Evolutionary conservation across 2,888 invertebrate genomes (phyloP), one percentile per base, ranked within the genome.

Genomic region (Phragmatobia fuliginosa): DNA sequence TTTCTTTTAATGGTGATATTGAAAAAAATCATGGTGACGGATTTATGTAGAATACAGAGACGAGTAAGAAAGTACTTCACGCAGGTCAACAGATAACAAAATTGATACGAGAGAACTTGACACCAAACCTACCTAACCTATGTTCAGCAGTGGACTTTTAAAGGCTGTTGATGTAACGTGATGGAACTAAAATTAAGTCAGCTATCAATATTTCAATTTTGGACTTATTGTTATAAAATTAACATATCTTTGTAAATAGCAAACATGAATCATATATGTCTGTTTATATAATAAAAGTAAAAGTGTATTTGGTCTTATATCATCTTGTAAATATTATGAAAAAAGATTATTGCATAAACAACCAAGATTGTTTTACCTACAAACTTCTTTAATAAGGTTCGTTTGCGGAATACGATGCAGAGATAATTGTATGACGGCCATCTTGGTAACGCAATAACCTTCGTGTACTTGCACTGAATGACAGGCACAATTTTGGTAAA

Each of bases 401-500:
- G 67, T 62, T 38, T 56, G 56, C 45, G 45, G 58, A 62, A 25
- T 63, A 68, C 38, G 21, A 38, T 32, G 58, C 11, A 16, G 36
- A 68, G 36, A 66, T 73, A 73, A 76, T 76, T 52, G 21, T 65
- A 61, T 25, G 41, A 56, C 58, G 31, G 56, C 61, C 52, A 62
- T 16, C 36, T 49, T 58, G 65, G 71, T 36, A 64, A 38, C 72
- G 62, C 56, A 63, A 68, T 52, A 75, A 45, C 75, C 80, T 73
- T 74, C 71, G 62, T 68, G 58, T 21, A 21, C 36, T 41, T 63
- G 62, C 72, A 73, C 18, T 41, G 67, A 72, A 71, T 68, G 73
- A 69, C 80, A 61, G 67, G 70, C 65, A 75, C 72, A 82, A 77
- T 77, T 82, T 80, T 64, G 61, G 71, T 75, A 74, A 80, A 80